Evolutionary conservation across 1,140 invertebrate species (phyloP), one percentile per base, ranked within the genome.

Genomic region (Hycleus phaleratus): DNA sequence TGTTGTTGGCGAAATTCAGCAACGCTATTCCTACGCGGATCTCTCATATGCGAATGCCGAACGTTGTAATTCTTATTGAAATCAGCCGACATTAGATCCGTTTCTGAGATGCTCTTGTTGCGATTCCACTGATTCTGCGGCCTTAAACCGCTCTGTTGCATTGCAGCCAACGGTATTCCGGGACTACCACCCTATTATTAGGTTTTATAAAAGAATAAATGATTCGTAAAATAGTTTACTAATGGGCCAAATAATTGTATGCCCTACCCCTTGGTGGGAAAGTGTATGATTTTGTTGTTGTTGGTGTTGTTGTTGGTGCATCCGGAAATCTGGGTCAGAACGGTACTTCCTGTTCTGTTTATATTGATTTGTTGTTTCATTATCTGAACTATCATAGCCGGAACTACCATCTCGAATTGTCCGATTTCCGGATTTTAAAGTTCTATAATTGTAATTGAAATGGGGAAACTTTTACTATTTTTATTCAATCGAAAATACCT

Each of bases 371-470:
- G 81, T 75, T 1, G 82, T 84, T 71, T 85, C 83, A 69, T 85
- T 85, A 69, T 85, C 83, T 18, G 82, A 84, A 64, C 91, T 93
- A 66, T 94, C 90, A 70, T 94, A 94, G 2, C 91, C 91, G 59
- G 89, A 92, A 6, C 90, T 93, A 0, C 83, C 84, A 65, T 86
- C 83, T 38, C 72, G 52, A 4, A 62, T 66, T 6, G 69, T 69
- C 39, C 73, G 63, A 24, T 71, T 73, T 40, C 72, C 70, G 45
- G 71, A 61, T 58, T 76, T 77, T 4, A 73, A 68, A 3, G 68
- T 70, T 4, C 75, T 76, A 18, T 42, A 42, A 10, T n/a, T 42
- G 40, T 2, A 42, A n/a, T n/a, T 42, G 3, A n/a, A 42, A 10
- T 4, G 4, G 7, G 4, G 32, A 4, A 32, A 32, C 32, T 32